phyloP scores from a whole-genome alignment of 2,797 vertebrate genomes.

The Halcyon badia region DNA sequence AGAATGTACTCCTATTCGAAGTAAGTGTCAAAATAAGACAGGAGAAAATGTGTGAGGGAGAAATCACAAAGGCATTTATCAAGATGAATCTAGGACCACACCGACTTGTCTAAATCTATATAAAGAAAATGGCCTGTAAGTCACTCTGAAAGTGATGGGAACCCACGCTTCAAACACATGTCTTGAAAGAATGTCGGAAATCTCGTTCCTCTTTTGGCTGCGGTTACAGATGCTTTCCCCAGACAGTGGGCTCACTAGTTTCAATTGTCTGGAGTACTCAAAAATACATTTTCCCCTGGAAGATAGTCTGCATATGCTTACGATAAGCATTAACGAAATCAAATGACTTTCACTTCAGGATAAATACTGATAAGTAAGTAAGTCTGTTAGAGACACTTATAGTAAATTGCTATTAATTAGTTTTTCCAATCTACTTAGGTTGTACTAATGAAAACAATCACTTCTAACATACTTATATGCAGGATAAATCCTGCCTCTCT shows the following conservation, averaged over 20 bases:
- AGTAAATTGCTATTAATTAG: constrained; percentile 56
- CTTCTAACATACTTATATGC: neutral
- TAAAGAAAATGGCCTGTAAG: constrained; percentile 32
- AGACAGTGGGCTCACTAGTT: constrained; percentile 7
- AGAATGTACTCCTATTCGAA: neutral
- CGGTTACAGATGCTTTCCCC: constrained; percentile 30
- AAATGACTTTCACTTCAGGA: neutral
- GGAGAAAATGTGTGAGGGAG: neutral
- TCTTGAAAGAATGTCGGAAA: constrained; percentile 17
- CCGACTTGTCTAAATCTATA: neutral
- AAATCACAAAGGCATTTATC: neutral
- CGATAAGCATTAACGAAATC: neutral
- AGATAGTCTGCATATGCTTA: constrained; percentile 30
- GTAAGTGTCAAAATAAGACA: neutral
- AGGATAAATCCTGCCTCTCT: constrained; percentile 21
- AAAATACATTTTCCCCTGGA: constrained; percentile 34
- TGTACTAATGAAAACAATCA: neutral
- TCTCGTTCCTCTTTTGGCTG: constrained; percentile 47
- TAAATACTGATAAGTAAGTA: neutral
- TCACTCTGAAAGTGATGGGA: constrained; percentile 9
- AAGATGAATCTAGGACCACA: neutral
- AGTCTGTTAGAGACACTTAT: constrained; percentile 24
- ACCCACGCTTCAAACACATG: constrained; percentile 24
- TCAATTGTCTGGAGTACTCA: constrained; percentile 1
- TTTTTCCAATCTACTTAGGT: constrained; percentile 19